These are phyloP conservation scores for Takifugu rubripes DNA, from an alignment of 2,797 vertebrate genomes.

Conservation along the genomic window DNA sequence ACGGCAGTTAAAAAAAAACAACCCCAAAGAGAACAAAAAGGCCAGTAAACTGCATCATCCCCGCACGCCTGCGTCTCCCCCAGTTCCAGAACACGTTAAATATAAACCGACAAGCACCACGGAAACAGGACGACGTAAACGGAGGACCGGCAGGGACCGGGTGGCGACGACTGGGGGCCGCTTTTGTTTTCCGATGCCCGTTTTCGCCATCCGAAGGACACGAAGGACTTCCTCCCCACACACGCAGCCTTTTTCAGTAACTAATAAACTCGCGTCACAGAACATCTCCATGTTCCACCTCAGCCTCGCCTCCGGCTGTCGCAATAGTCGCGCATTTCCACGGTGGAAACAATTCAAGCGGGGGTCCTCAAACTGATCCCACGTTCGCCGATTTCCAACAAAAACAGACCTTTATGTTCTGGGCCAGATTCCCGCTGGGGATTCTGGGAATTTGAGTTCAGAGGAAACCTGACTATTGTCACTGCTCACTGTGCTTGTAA, in stretches of 20 bases:
- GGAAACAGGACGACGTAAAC: slow-evolving; percentile 41
- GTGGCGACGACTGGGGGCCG: slow-evolving; percentile 28
- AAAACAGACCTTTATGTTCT: slow-evolving; percentile 57
- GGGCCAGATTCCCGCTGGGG: slow-evolving; percentile 28
- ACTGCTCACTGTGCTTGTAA: slow-evolving; percentile 32
- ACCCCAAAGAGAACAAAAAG: slow-evolving; percentile 22
- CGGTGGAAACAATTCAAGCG: slow-evolving; percentile 12
- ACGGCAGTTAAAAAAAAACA: slow-evolving; percentile 53
- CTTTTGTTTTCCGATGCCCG: slow-evolving; percentile 25
- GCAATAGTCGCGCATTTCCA: slow-evolving; percentile 52
- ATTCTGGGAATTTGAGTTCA: slow-evolving; percentile 31
- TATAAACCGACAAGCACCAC: slow-evolving; percentile 61
- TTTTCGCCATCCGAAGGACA: slow-evolving; percentile 36
- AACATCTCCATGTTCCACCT: slow-evolving; percentile 6
- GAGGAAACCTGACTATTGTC: slow-evolving; percentile 69
- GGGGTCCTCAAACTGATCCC: slow-evolving; percentile 50
- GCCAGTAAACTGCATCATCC: slow-evolving; percentile 44
- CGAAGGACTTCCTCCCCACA: slow-evolving; percentile 46
- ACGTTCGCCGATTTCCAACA: slow-evolving; percentile 64
- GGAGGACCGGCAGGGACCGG: slow-evolving; percentile 15
- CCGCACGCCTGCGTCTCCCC: slow-evolving; percentile 21
- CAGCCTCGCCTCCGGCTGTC: slow-evolving; percentile 15
- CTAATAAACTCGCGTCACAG: slow-evolving; percentile 26
- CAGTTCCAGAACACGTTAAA: slow-evolving; percentile 49
- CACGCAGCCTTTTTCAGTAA: slow-evolving; percentile 17